phyloP scores from a whole-genome alignment of 2,888 invertebrate genomes.

The Acronicta aceris region DNA sequence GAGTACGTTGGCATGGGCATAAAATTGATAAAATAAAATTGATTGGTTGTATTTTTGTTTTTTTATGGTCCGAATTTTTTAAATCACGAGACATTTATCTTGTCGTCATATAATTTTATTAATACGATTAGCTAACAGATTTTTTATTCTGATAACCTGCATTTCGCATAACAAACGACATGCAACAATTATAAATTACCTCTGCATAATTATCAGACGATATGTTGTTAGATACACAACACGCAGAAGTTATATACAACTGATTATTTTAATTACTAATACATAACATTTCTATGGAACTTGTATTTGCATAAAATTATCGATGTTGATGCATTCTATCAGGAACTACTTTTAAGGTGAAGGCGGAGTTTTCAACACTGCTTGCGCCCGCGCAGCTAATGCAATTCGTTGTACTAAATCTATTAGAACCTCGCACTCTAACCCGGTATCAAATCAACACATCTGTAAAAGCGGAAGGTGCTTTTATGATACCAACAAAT shows the following conservation, averaged over 20 bases:
- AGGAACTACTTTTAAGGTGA: slow-evolving; percentile 31
- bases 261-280: slow-evolving; percentile 1
- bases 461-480: neutral
- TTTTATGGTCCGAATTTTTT: no score
- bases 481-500: neutral
- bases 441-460: neutral
- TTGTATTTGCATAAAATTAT: slow-evolving; percentile 23
- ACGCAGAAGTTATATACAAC: slow-evolving; percentile 8
- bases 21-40: no score
- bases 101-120: no score
- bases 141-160: neutral
- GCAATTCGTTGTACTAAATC: slow-evolving; percentile 10
- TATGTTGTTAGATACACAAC: neutral
- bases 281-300: neutral
- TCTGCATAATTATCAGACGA: slow-evolving; percentile 7
- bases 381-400: neutral
- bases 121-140: neutral
- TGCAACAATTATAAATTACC: slow-evolving; percentile 2
- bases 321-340: slow-evolving; percentile 21
- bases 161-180: slow-evolving; percentile 3
- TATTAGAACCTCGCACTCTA: slow-evolving; percentile 1
- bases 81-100: no score
- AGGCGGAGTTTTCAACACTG: slow-evolving; percentile 12
- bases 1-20: no score
- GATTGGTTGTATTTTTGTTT: no score